Base-by-base conservation (phyloP, 2,797 vertebrate genomes). In the Phalloptychus januarius region DNA sequence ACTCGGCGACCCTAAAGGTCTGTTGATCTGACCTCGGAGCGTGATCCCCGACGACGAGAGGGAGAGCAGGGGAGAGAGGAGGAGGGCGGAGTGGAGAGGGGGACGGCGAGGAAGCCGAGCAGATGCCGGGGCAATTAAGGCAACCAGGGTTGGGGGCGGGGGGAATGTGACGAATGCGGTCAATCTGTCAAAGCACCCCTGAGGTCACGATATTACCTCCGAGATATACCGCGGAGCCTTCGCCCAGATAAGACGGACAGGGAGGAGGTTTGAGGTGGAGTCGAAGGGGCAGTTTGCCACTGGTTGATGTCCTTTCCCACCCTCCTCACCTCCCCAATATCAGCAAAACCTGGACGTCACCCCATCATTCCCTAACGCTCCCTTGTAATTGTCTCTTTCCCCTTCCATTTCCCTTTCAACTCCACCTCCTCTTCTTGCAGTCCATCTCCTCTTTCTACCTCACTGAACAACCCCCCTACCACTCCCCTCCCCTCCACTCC, bases 111-210 rank as follows among this genome's bases (percentile, higher is more conserved):
- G 95, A 95, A 95, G 94, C 92, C 86, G 54, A 96, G 95, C 95
- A 96, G 95, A 96, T 96, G 96, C 94, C 91, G 80, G 91, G 92
- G 95, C 94, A 95, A 94, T 96, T 96, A 96, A 95, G 95, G 92
- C 85, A 83, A 94, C 84, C 79, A n/a, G n/a, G n/a, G n/a, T n/a
- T n/a, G n/a, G n/a, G n/a, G n/a, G n/a, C n/a, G 48, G 69, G 87
- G 67, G 93, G 95, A 96, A 96, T 96, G 94, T 95, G 93, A 95
- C 91, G 92, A 96, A 96, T 96, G 96, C 88, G 91, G 93, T 95
- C 94, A 95, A 95, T 95, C 95, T 96, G 94, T 96, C 95, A 96
- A 95, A 94, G 90, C 92, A 83, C 88, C 95, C 94, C 95, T 91
- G 89, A 91, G 95, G 95, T 95, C 93, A 91, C 92, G 76, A 92